Conservation (phyloP, 1,140 invertebrate species). For the Lerema accius region DNA sequence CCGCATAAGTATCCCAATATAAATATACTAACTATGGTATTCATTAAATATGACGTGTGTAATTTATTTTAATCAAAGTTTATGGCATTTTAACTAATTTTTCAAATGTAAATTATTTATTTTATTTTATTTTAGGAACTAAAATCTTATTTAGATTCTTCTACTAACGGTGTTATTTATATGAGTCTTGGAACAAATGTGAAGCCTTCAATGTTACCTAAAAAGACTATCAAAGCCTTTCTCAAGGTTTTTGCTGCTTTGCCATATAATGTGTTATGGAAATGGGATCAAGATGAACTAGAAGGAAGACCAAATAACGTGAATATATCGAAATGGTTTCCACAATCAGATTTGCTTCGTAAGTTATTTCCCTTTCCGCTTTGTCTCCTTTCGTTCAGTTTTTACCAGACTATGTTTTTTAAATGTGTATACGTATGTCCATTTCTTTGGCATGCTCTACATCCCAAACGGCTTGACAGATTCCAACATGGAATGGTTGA, state of each 20-base stretch:
- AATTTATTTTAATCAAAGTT: no score
- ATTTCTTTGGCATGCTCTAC: no score
- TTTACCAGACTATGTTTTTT: no score
- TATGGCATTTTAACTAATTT: no score
- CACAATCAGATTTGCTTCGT: not conserved
- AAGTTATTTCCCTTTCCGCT: slow-evolving; percentile 1
- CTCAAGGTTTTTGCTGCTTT: not conserved
- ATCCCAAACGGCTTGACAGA: no score
- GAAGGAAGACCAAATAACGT: slow-evolving; percentile 2
- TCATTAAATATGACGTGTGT: no score
- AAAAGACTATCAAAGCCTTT: slow-evolving; percentile 2
- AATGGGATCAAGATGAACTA: slow-evolving; percentile 15
- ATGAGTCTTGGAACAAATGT: slow-evolving; percentile 10
- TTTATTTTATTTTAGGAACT: not conserved
- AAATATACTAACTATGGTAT: no score
- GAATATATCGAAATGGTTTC: slow-evolving; percentile 14
- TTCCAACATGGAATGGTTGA: no score
- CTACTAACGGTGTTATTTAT: slow-evolving; percentile 8
- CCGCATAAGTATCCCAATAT: no score
- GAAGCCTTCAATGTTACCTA: not conserved
- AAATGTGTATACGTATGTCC: no score
- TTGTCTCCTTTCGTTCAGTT: not conserved
- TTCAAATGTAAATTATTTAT: no score
- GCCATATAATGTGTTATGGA: slow-evolving; percentile 3
- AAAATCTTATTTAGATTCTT: slow-evolving; percentile 3